A percentile compares a stretch with the other conserved stretches of the same genome.
Conservation (phyloP, 2,888 invertebrate species). For the Plutella xylostella region DNA sequence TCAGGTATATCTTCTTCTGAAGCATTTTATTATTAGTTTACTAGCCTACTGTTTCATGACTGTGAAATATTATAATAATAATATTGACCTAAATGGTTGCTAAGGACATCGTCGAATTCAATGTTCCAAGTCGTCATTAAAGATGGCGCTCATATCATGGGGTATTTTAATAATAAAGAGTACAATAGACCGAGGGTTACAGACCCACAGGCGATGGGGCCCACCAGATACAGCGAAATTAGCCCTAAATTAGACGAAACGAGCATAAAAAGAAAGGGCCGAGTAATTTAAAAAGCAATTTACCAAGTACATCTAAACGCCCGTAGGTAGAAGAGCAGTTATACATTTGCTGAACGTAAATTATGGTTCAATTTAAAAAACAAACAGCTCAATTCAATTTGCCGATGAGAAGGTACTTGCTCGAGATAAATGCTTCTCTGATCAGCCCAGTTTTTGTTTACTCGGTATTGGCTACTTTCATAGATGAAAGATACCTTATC, state of each 20-base stretch:
- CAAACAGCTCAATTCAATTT: slow-evolving; percentile 3
- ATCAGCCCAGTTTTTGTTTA: not conserved
- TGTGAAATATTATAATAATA: too few species aligned
- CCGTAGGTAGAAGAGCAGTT: slow-evolving; percentile 14
- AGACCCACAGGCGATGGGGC: slow-evolving; percentile 27
- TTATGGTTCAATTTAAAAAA: slow-evolving; percentile 3
- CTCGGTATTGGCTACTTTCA: too few species aligned
- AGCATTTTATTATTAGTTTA: too few species aligned
- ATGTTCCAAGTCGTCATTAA: slow-evolving; percentile 18
- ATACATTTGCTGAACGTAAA: not conserved
- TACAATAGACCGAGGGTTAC: slow-evolving; percentile 30
- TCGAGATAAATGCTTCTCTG: not conserved
- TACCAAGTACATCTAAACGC: slow-evolving; percentile 25
- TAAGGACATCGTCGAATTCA: too few species aligned
- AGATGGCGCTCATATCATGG: slow-evolving; percentile 28
- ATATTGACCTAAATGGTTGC: too few species aligned
- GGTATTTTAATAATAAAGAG: slow-evolving; percentile 31
- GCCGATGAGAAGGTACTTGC: too few species aligned
- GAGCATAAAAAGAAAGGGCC: slow-evolving; percentile 32
- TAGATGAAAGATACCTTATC: too few species aligned
- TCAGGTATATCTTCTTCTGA: too few species aligned
- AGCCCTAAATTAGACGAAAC: slow-evolving; percentile 40
- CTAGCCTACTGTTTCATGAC: too few species aligned
- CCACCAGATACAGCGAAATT: slow-evolving; percentile 28
- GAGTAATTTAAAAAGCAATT: slow-evolving; percentile 55